phyloP scores from a whole-genome alignment of 2,888 invertebrate genomes.

The Liodrosophila aerea region DNA sequence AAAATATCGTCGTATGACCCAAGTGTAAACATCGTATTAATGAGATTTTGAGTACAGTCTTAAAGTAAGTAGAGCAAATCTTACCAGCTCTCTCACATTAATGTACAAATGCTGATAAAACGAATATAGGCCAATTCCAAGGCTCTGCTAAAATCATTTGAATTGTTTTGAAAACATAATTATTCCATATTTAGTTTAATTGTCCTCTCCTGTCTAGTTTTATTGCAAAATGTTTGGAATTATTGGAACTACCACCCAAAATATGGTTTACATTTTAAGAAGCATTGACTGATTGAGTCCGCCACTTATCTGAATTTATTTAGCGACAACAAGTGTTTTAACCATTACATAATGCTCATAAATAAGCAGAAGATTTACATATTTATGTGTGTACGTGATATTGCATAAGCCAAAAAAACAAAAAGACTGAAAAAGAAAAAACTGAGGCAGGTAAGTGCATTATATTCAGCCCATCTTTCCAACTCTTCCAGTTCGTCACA shows the following conservation, averaged over 20 bases:
- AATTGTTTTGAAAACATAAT: too few species aligned
- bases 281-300: slow-evolving; percentile 20
- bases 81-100: too few species aligned
- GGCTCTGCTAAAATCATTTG: too few species aligned
- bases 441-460: slow-evolving; percentile 46
- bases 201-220: too few species aligned
- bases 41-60: too few species aligned
- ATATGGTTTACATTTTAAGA: not conserved
- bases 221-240: not conserved
- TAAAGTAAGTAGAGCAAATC: too few species aligned
- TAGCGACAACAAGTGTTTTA: slow-evolving; percentile 40
- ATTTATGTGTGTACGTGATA: slow-evolving; percentile 54
- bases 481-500: slow-evolving; percentile 13
- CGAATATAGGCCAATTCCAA: too few species aligned
- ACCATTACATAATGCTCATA: slow-evolving; percentile 57
- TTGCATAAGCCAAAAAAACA: slow-evolving; percentile 59
- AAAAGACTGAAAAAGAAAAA: slow-evolving; percentile 7
- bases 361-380: slow-evolving; percentile 62
- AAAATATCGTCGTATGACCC: too few species aligned
- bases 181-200: too few species aligned
- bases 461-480: slow-evolving; percentile 34
- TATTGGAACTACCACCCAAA: not conserved
- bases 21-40: too few species aligned
- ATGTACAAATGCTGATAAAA: too few species aligned
- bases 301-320: slow-evolving; percentile 15